These are phyloP conservation scores for Neoascia interrupta DNA, from an alignment of 2,888 invertebrate species.

Conservation along the genomic window DNA sequence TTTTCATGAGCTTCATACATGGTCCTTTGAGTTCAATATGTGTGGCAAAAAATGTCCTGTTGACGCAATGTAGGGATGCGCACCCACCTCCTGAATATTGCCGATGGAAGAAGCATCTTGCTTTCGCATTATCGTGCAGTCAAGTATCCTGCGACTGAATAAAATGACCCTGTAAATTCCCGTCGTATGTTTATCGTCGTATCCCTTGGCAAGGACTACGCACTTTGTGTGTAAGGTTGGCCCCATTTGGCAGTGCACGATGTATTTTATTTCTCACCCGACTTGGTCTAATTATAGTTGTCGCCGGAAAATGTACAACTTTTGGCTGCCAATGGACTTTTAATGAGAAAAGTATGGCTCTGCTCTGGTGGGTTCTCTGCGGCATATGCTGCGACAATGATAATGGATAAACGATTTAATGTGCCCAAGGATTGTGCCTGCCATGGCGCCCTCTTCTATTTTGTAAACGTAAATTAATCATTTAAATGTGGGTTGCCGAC, in stretches of 20 bases:
- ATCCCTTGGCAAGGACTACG: constrained; percentile 1
- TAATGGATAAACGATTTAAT: constrained; percentile 31
- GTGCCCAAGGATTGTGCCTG: not conserved
- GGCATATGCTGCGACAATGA: constrained; percentile 20
- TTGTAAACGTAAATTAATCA: constrained; percentile 15
- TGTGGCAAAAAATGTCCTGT: constrained; percentile 12
- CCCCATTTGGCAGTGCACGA: constrained; percentile 2
- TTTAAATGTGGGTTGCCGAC: no score
- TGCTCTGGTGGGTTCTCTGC: constrained; percentile 1
- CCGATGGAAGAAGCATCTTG: constrained; percentile 6
- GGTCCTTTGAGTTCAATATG: not conserved
- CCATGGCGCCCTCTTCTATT: not conserved
- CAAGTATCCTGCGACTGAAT: not conserved
- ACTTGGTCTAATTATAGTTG: constrained; percentile 17
- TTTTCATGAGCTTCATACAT: not conserved
- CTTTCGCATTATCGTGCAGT: not conserved
- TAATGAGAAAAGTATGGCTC: constrained; percentile 22
- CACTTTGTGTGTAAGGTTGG: constrained; percentile 1
- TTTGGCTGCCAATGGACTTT: constrained; percentile 22
- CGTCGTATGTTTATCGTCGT: constrained; percentile 8
- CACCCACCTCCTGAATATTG: not conserved
- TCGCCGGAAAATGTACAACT: constrained; percentile 1
- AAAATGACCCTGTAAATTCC: constrained; percentile 1
- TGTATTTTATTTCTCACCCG: not conserved
- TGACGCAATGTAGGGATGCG: constrained; percentile 29